These are phyloP conservation scores for Zaprionus ornatus DNA, from an alignment of 1,140 invertebrate species.

Conservation along the genomic window DNA sequence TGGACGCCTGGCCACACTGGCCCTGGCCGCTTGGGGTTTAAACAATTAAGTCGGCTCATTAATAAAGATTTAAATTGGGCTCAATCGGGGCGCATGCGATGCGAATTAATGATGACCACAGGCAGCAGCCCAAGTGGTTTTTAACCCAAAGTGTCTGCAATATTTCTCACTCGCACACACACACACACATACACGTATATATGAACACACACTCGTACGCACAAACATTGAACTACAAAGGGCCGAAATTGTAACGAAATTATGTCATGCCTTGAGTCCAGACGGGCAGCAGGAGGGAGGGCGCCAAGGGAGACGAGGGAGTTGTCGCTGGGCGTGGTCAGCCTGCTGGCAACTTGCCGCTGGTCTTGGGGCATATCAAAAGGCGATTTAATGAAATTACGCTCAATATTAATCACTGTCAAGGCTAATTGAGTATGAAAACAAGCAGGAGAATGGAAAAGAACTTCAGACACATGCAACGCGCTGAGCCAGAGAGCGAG, in stretches of 20 bases:
- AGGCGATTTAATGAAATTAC: slow-evolving; percentile 80
- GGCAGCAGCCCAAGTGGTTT: slow-evolving; percentile 31
- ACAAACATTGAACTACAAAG: slow-evolving; percentile 17
- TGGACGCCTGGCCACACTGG: not conserved
- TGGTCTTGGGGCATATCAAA: slow-evolving; percentile 59
- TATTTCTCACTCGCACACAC: slow-evolving; percentile 25
- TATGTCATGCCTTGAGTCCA: slow-evolving; percentile 45
- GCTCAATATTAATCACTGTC: slow-evolving; percentile 80
- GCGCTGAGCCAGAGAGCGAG: not conserved
- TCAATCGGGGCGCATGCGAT: slow-evolving; percentile 30
- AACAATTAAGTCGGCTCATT: slow-evolving; percentile 50
- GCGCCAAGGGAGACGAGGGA: too few relatives aligned
- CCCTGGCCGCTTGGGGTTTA: not conserved
- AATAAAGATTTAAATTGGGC: slow-evolving; percentile 48
- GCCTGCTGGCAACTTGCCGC: not conserved
- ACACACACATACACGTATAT: slow-evolving; percentile 8
- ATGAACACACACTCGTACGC: slow-evolving; percentile 3
- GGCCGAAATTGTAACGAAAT: slow-evolving; percentile 51
- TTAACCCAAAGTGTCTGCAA: slow-evolving; percentile 24
- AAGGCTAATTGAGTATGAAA: slow-evolving; percentile 80
- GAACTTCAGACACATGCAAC: slow-evolving; percentile 16
- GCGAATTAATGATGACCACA: slow-evolving; percentile 52
- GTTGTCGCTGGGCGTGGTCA: slow-evolving; percentile 14
- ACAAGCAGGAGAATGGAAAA: slow-evolving; percentile 34
- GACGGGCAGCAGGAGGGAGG: not conserved